Base-by-base conservation (phyloP, 2,888 invertebrate genomes). In the Tinea semifulvella region DNA sequence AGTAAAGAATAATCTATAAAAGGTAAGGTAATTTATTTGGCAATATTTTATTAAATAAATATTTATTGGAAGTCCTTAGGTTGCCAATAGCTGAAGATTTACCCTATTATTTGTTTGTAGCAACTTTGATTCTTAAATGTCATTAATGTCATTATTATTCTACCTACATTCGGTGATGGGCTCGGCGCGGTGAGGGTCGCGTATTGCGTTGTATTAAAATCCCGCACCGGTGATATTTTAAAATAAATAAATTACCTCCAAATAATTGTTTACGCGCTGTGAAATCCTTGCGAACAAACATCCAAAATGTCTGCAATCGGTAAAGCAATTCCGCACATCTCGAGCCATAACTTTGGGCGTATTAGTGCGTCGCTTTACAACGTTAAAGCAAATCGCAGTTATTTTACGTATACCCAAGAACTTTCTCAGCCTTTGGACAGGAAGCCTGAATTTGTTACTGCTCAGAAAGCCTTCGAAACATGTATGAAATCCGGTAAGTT, bases 391-490 rank as follows among this genome's bases (percentile, higher is more conserved):
- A 72, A 81, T 45, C 84, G 86, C 58, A 85, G 65, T 46, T 93
- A 86, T 70, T 92, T 88, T 63, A 88, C 92, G 0, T 92, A 94
- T 60, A 86, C 88, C 16, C 88, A 88, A 50, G 93, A 94, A 65
- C 86, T 94, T 35, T 85, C 92, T 27, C 92, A 93, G 73, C 92
- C 93, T 10, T 72, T 91, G 53, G 84, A 88, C 20, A 84, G 88
- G 51, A 86, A 86, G 49, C 93, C 94, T 0, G 87, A 87, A 67
- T 88, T 84, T 77, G 80, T 88, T 13, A 79, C 86, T 4, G 86
- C 92, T 0, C 88, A 90, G 46, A 88, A 94, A 58, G 95, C 92
- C 1, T 89, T 95, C 43, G 82, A 87, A 60, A 85, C 85, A 61
- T 68, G 76, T 49, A 83, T 96, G 45, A 86, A 92, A 70, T 94